A percentile compares a stretch with the other conserved stretches of the same genome.
These are phyloP conservation scores for Drosophila phalerata DNA, from an alignment of 2,888 invertebrate genomes.

Conservation along the genomic window DNA sequence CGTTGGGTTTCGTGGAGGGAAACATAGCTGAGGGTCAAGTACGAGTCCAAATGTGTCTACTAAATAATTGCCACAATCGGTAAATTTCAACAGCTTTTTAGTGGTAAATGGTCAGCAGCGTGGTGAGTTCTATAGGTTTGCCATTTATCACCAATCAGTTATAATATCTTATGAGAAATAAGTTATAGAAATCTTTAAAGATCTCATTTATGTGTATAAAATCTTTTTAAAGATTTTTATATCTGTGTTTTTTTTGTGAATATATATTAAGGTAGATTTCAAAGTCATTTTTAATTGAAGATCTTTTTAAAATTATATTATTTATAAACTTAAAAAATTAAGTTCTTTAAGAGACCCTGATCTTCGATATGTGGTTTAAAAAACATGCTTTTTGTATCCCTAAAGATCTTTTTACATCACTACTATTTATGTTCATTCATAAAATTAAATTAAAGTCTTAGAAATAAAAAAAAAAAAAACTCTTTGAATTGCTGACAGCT, in stretches of 20 bases:
- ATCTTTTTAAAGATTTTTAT: background rate
- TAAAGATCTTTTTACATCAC: too few relatives aligned
- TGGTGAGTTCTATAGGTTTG: constrained; percentile 15
- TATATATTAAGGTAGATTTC: background rate
- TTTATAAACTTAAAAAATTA: background rate
- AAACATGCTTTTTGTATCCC: too few relatives aligned
- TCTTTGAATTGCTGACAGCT: too few relatives aligned
- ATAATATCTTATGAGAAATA: too few relatives aligned
- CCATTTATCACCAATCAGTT: too few relatives aligned
- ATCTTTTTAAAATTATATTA: background rate
- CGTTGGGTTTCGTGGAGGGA: constrained; percentile 23
- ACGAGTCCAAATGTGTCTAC: constrained; percentile 55
- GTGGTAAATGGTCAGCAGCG: constrained; percentile 44
- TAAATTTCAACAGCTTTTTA: constrained; percentile 75
- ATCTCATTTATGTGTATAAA: too few relatives aligned
- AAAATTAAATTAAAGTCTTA: too few relatives aligned
- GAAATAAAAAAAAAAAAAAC: too few relatives aligned
- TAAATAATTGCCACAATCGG: constrained; percentile 72
- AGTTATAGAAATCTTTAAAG: too few relatives aligned
- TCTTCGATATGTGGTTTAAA: too few relatives aligned
- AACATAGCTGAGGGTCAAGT: constrained; percentile 51
- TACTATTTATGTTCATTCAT: too few relatives aligned
- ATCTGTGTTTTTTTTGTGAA: background rate
- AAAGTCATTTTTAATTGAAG: background rate
- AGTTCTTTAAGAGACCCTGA: too few relatives aligned